A percentile compares a stretch with the other conserved stretches of the same genome.
These are phyloP conservation scores for Seira ritae DNA, from an alignment of 2,888 invertebrate genomes.

Conservation along the genomic window DNA sequence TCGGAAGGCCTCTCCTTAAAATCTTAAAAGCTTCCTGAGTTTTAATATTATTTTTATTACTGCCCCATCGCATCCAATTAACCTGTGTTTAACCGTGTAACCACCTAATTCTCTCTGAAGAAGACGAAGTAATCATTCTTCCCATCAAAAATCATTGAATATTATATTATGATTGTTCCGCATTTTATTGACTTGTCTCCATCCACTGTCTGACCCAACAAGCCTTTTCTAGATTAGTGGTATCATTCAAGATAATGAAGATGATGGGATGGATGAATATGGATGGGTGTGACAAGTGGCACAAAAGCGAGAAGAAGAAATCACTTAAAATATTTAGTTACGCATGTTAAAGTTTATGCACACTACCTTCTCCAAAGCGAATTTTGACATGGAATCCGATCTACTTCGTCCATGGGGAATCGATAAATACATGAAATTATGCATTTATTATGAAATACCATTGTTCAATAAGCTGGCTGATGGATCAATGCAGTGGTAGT, in stretches of 20 bases:
- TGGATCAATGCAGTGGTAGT: background rate
- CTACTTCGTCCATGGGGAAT: background rate
- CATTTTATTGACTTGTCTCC: slow-evolving; percentile 5
- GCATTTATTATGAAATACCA: background rate
- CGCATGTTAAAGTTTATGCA: too few species aligned
- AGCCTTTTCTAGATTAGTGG: background rate
- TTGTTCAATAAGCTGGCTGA: background rate
- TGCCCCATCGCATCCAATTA: background rate
- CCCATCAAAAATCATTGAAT: background rate
- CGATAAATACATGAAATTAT: background rate
- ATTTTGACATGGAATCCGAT: background rate
- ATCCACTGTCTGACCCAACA: background rate
- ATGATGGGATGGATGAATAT: too few species aligned
- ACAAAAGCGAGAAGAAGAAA: background rate
- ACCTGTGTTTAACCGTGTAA: slow-evolving; percentile 11
- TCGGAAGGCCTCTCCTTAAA: background rate
- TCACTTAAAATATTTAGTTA: background rate
- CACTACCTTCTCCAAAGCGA: background rate
- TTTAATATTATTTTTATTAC: background rate
- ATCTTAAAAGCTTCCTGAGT: too few species aligned
- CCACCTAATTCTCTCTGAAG: background rate
- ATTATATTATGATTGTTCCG: background rate
- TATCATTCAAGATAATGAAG: slow-evolving; percentile 1
- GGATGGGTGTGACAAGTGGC: background rate
- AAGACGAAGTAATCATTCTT: background rate